Base-by-base conservation (phyloP, 2,113 vertebrate genomes). In the Spermophilus dauricus region DNA sequence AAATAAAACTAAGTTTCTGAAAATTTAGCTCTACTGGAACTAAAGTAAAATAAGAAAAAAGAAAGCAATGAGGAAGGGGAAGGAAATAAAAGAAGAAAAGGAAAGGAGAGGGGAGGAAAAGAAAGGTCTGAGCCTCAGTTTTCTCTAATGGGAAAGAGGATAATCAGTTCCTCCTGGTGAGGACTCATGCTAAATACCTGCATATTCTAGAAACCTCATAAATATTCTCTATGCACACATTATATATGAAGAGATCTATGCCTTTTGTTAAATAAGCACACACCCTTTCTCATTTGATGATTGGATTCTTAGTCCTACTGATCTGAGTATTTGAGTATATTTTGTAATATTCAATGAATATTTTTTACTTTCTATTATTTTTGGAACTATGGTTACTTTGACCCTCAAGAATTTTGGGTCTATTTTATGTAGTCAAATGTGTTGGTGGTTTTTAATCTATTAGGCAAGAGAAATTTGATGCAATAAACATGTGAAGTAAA, bases 321-420 rank as follows among this genome's bases (percentile, higher is more conserved):
- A 56, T 18, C 53, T 39, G 63, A 53, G n/a, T 24, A 56, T 18
- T 63, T 39, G 63, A 53, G n/a, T 24, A 80, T 12, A 42, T 85
- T 77, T 93, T 78, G 45, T 28, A 89, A 34, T 65, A 85, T 80
- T 93, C 84, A 45, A 51, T 73, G 24, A 58, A 78, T 61, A n/a
- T 63, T 72, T 90, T 83, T 90, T 65, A 85, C 24, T 85, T 72
- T 80, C 75, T 65, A 73, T 42, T 26, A 90, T 85, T 93, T 96
- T 90, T 53, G 9, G 18, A 18, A 26, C 12, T 78, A 14, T 63
- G 20, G 30, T 30, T 53, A 61, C 78, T 80, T 56, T 73, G 53
- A 85, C 61, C 37, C 63, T 89, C 53, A 53, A 73, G 84, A 63
- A 51, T 80, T 80, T 24, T 72, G 63, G 18, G 14, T 78, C 45